phyloP scores from a whole-genome alignment of 2,888 invertebrate genomes.

The Spatulosminthurus flaviceps region DNA sequence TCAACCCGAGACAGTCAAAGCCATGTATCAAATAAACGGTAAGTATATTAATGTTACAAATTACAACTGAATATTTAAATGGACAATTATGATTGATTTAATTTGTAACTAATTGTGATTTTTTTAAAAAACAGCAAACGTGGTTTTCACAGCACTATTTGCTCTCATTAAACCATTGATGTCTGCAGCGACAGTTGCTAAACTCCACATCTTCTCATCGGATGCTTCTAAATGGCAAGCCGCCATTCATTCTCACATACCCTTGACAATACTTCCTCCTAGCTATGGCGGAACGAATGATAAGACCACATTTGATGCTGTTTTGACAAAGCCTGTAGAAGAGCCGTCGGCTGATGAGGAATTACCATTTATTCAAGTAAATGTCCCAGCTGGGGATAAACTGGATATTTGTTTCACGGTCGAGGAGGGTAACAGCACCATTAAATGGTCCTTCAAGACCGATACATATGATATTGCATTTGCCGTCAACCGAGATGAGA shows the following conservation, averaged over 20 bases:
- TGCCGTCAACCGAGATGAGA: conserved; percentile 36
- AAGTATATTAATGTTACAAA: too few relatives aligned
- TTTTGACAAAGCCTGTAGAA: not conserved
- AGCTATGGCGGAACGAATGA: conserved; percentile 29
- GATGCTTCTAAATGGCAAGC: conserved; percentile 20
- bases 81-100: too few relatives aligned
- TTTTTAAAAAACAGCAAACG: conserved; percentile 8
- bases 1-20: conserved; percentile 20
- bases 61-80: too few relatives aligned
- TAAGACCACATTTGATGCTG: not conserved
- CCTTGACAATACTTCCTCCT: conserved; percentile 16
- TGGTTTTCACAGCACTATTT: conserved; percentile 37
- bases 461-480: conserved; percentile 44
- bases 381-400: conserved; percentile 42
- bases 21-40: conserved; percentile 27
- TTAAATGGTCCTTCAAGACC: conserved; percentile 39
- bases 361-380: conserved; percentile 8
- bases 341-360: conserved; percentile 12
- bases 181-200: conserved; percentile 33
- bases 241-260: conserved; percentile 19
- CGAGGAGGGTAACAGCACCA: conserved; percentile 15
- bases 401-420: conserved; percentile 30
- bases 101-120: too few relatives aligned
- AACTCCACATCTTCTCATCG: conserved; percentile 31
- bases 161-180: conserved; percentile 42